A percentile compares a stretch with the other conserved stretches of the same genome.
phyloP scores from a whole-genome alignment of 1,140 invertebrate genomes.

The Brachionus rubens region DNA sequence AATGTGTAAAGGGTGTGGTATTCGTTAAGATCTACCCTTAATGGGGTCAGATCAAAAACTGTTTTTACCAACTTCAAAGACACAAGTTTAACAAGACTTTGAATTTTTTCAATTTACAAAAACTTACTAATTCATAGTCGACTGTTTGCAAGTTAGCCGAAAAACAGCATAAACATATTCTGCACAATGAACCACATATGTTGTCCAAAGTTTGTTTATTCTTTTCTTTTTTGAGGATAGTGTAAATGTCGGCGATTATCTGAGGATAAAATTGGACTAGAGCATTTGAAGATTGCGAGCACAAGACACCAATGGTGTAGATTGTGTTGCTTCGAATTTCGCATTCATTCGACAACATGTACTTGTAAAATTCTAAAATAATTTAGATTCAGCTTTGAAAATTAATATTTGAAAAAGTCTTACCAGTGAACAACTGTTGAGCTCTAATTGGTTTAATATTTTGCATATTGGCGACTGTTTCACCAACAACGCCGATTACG shows the following conservation, averaged over 20 bases:
- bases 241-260: constrained; percentile 3
- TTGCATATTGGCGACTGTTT: constrained; percentile 23
- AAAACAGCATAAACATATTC: constrained; percentile 27
- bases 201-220: constrained; percentile 42
- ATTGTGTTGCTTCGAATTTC: constrained; percentile 41
- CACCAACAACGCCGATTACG: constrained; percentile 42
- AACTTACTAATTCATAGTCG: constrained; percentile 42
- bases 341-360: neutral
- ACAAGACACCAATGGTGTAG: constrained; percentile 37
- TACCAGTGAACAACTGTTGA: neutral
- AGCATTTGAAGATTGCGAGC: constrained; percentile 4
- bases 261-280: constrained; percentile 4
- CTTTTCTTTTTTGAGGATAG: constrained; percentile 26
- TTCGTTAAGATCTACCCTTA: constrained; percentile 23
- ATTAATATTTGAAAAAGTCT: too few relatives aligned
- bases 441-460: neutral
- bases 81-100: neutral
- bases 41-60: constrained; percentile 30
- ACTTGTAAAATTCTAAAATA: constrained; percentile 32
- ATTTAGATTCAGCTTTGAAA: too few relatives aligned
- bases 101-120: neutral
- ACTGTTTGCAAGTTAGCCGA: neutral
- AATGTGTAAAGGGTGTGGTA: constrained; percentile 35
- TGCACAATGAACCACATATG: constrained; percentile 36
- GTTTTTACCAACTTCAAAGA: constrained; percentile 21